phyloP scores from a whole-genome alignment of 2,888 invertebrate species.

The Andrena dorsata region DNA sequence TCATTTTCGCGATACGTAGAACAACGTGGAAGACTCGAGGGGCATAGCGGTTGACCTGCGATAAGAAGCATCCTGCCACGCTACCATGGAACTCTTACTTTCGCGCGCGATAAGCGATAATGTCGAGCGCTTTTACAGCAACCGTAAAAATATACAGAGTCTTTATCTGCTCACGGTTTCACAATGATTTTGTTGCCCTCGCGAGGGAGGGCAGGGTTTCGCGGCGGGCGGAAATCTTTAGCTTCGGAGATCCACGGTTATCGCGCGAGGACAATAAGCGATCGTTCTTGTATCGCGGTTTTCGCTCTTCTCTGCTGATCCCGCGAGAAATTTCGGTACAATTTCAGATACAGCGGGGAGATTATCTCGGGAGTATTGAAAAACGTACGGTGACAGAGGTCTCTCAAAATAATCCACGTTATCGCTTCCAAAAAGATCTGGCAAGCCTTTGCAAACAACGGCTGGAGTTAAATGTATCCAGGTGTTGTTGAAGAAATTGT shows the following conservation, averaged over 20 bases:
- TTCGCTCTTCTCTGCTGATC: background rate
- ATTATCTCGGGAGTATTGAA: background rate
- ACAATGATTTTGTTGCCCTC: background rate
- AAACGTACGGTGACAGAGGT: too few relatives aligned
- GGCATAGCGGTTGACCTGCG: background rate
- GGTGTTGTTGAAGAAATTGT: too few relatives aligned
- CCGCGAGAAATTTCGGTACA: background rate
- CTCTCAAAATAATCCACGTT: too few relatives aligned
- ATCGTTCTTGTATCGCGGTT: background rate
- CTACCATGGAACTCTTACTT: background rate
- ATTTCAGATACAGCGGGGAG: background rate
- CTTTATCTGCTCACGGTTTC: conserved; percentile 5
- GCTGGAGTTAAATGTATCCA: too few relatives aligned
- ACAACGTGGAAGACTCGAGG: too few relatives aligned
- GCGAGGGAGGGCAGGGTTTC: background rate
- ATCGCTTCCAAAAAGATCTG: too few relatives aligned
- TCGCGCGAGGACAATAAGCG: background rate
- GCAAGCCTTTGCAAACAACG: too few relatives aligned
- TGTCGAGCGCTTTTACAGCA: background rate
- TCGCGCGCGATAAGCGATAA: conserved; percentile 16
- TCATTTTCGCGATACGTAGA: too few relatives aligned
- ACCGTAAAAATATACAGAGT: background rate
- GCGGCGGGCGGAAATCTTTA: background rate
- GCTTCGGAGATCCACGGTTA: background rate
- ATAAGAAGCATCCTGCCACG: background rate